phyloP scores from a whole-genome alignment of 2,888 invertebrate species.

The Byasa hedistus region DNA sequence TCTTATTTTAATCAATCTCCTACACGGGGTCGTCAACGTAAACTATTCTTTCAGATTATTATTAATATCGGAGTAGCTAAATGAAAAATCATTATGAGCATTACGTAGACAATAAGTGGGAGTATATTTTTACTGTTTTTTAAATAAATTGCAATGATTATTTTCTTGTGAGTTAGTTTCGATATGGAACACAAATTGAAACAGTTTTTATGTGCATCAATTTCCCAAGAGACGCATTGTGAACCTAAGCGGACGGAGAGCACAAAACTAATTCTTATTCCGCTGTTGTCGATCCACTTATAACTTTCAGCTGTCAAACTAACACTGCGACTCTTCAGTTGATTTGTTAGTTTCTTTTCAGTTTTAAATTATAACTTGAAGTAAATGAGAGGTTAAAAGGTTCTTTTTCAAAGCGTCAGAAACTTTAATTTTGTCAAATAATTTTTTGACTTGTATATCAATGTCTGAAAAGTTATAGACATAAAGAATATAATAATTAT shows the following conservation, averaged over 20 bases:
- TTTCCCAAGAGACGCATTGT: not conserved
- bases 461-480: too few relatives aligned
- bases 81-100: too few relatives aligned
- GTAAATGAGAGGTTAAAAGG: not conserved
- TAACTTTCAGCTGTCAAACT: conserved; percentile 38
- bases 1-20: too few relatives aligned
- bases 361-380: not conserved
- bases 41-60: too few relatives aligned
- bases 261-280: conserved; percentile 46
- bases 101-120: too few relatives aligned
- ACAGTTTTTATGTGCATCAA: not conserved
- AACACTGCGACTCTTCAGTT: conserved; percentile 15
- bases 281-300: conserved; percentile 40
- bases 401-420: not conserved
- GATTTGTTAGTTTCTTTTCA: conserved; percentile 1
- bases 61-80: too few relatives aligned
- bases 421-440: not conserved
- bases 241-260: not conserved
- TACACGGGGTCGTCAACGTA: too few relatives aligned
- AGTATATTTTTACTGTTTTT: not conserved
- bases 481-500: too few relatives aligned
- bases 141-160: not conserved
- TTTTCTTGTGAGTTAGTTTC: not conserved
- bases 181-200: conserved; percentile 3
- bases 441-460: too few relatives aligned